Conservation (phyloP, 2,113 vertebrate genomes). For the Larimichthys crocea region DNA sequence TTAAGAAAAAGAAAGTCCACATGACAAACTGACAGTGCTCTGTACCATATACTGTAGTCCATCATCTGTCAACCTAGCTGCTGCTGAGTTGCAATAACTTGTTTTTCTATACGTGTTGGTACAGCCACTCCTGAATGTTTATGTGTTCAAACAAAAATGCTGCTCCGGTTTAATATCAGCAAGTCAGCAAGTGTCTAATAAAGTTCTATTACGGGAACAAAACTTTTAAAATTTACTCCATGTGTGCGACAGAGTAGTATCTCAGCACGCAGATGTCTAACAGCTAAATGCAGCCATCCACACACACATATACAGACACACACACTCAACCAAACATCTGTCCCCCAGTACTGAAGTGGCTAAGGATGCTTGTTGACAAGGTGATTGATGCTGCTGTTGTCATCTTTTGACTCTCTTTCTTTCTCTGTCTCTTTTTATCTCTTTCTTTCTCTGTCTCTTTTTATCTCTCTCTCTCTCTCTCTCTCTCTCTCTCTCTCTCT, state of each 20-base stretch:
- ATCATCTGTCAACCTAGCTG: constrained; percentile 33
- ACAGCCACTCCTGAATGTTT: background rate
- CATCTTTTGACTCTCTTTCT: constrained; percentile 56
- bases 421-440: constrained; percentile 6
- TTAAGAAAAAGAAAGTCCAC: constrained; percentile 30
- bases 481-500: no score
- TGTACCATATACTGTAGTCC: background rate
- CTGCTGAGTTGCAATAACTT: constrained; percentile 2
- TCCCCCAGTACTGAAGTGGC: constrained; percentile 44
- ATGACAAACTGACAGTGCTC: constrained; percentile 1
- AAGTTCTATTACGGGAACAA: constrained; percentile 32
- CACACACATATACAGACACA: constrained; percentile 13
- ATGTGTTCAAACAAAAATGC: background rate
- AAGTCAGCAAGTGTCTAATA: constrained; percentile 15
- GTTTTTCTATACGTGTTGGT: background rate
- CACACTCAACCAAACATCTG: constrained; percentile 66
- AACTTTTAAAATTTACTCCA: constrained; percentile 17
- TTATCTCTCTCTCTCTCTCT: constrained; percentile 25
- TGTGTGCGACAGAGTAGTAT: constrained; percentile 28
- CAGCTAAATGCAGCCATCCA: constrained; percentile 28
- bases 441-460: no score
- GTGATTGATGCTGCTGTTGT: constrained; percentile 74
- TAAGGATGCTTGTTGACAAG: constrained; percentile 72
- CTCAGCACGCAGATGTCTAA: constrained; percentile 45
- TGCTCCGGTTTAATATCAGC: background rate